Base-by-base conservation (phyloP, 1,140 invertebrate species). In the Pollicipes pollicipes region DNA sequence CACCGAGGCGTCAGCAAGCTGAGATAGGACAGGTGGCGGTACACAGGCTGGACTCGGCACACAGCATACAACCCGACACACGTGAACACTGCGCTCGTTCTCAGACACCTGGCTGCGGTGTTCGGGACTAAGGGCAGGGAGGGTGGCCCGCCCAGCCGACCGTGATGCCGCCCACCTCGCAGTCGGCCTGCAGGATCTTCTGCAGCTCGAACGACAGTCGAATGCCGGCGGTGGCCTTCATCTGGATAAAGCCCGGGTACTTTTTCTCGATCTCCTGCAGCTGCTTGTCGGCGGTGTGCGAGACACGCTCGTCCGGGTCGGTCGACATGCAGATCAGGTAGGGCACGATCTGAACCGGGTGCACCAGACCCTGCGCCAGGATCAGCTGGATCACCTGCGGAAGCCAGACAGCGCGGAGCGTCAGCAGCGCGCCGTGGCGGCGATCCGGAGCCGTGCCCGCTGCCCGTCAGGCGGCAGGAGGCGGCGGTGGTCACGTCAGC, bases 181-280 rank as follows among this genome's bases (percentile, higher is more conserved):
- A 69, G 32, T 85, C 81, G 10, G 80, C 80, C 78, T 93, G 88
- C 67, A 95, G 78, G 37, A 93, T 88, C 76, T 88, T 86, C 78
- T 97, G 95, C 63, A 97, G 79, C 73, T 90, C 84, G 75, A 89
- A 92, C 28, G 90, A 93, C 69, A 93, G 81, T 74, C 88, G 86
- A 70, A 96, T 91, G 24, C 93, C 93, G 73, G 88, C 84, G 75
- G 91, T 88, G 8, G 91, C 88, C 77, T 94, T 92, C 85, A 93
- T 93, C 78, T 94, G 93, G 72, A 99, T 93, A 82, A 99, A 99
- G 13, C 96, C 96, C 0, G 95, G 93, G 83, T 99, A 99, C 78
- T 98, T 98, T 80, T 97, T 96, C 77, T 99, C 96, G 74, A 99
- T 98, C 74, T 99, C 97, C 67, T 95, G 90, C 0, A 99, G 82